These are phyloP conservation scores for Cyclargus thomasi DNA, from an alignment of 1,140 invertebrate genomes.

Conservation along the genomic window DNA sequence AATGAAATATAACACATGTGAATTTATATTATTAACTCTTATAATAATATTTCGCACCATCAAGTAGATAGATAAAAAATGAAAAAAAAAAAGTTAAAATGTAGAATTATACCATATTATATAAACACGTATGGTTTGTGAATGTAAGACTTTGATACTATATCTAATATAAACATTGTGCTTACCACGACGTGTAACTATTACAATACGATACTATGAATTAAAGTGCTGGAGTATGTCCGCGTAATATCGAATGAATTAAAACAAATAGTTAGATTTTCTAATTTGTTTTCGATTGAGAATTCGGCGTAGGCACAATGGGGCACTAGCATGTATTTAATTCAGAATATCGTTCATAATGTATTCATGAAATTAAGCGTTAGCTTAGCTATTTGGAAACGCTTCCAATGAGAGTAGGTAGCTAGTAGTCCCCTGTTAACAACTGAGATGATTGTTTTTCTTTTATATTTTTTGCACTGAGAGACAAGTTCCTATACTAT, in stretches of 20 bases:
- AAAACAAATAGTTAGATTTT: not conserved
- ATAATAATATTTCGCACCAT: slow-evolving; percentile 26
- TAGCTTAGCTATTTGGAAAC: slow-evolving; percentile 50
- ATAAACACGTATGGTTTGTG: slow-evolving; percentile 13
- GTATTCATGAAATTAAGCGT: slow-evolving; percentile 32
- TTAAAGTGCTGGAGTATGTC: slow-evolving; percentile 24
- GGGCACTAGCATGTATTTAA: not conserved
- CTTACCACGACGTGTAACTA: slow-evolving; percentile 56
- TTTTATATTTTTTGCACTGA: slow-evolving; percentile 63
- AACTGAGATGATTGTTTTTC: slow-evolving; percentile 30
- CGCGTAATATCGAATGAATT: not conserved
- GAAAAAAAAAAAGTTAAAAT: slow-evolving; percentile 22
- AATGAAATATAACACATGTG: slow-evolving; percentile 33
- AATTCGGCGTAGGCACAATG: not conserved
- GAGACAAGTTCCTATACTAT: slow-evolving; percentile 68
- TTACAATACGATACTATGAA: slow-evolving; percentile 32
- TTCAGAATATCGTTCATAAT: slow-evolving; percentile 25
- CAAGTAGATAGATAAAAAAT: slow-evolving; percentile 27
- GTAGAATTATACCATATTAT: slow-evolving; percentile 19
- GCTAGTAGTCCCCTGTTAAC: slow-evolving; percentile 35
- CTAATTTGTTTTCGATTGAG: not conserved
- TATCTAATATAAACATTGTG: slow-evolving; percentile 38
- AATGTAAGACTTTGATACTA: slow-evolving; percentile 15
- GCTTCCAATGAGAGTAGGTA: slow-evolving; percentile 46
- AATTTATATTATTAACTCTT: slow-evolving; percentile 23